Evolutionary conservation across 2,888 invertebrate genomes (phyloP).

Genomic region (Troides helena): DNA sequence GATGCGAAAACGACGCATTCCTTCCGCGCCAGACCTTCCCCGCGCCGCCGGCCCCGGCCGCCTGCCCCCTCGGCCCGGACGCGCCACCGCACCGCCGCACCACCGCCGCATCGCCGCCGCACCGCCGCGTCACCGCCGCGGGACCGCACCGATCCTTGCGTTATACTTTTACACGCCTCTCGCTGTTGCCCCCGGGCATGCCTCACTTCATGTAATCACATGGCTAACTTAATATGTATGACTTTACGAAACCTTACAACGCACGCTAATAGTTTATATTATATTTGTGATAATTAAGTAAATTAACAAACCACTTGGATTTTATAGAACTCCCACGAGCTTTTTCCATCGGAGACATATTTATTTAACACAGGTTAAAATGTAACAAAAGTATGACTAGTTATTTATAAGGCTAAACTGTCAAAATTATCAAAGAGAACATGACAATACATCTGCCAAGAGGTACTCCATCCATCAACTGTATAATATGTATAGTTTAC

Average conservation of each 20-base stretch:
- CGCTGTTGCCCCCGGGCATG: constrained; percentile 29
- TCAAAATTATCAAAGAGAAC: too few species aligned
- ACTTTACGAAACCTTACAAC: not conserved
- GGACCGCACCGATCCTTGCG: constrained; percentile 67
- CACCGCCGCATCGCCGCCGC: constrained; percentile 44
- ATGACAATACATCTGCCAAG: too few species aligned
- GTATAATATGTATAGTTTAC: not conserved
- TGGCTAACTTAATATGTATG: not conserved
- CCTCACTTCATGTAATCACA: not conserved
- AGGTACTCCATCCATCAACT: not conserved
- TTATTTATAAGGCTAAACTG: too few species aligned
- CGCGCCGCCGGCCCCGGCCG: constrained; percentile 52
- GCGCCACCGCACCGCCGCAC: constrained; percentile 44
- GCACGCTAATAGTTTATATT: not conserved
- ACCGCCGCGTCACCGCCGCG: constrained; percentile 33
- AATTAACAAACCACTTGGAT: too few species aligned
- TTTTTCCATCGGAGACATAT: too few species aligned
- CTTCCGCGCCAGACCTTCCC: constrained; percentile 75
- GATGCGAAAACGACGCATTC: constrained; percentile 81
- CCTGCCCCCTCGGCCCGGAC: constrained; percentile 37
- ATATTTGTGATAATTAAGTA: not conserved
- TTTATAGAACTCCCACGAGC: too few species aligned
- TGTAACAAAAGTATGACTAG: too few species aligned
- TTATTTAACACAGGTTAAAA: too few species aligned
- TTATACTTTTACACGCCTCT: constrained; percentile 65